Base-by-base conservation (phyloP, 2,797 vertebrate genomes). In the Chlorospingus flavigularis region DNA sequence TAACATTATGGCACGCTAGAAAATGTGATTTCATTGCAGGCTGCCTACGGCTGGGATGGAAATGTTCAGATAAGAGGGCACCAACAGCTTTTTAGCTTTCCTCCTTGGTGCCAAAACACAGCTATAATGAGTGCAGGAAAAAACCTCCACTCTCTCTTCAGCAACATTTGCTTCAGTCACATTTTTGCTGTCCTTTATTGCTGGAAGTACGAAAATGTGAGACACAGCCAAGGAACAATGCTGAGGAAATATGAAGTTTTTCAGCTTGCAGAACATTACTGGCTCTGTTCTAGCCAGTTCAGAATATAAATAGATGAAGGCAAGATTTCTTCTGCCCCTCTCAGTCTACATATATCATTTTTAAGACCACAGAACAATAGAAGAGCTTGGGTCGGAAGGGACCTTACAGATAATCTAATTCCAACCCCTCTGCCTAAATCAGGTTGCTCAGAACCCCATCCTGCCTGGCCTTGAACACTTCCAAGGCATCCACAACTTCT, bases 21-120 rank as follows among this genome's bases (percentile, higher is more conserved):
- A 90, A 94, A 96, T 73, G 57, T 6, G 28, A 94, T 89, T 94
- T 87, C 62, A 37, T 55, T 91, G 78, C 83, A 93, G 67, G 75
- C 40, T 86, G 83, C 91, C 90, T 50, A 70, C 0, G 11, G 74
- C 83, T 92, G 79, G 82, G 43, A 89, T 80, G 43, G 61, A 85
- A 93, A 77, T 61, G 12, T 62, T 89, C 76, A 89, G 82, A 91
- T 94, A 91, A 92, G 72, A 83, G 31, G 40, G 45, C 11, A 94
- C 39, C 71, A 74, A 51, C 43, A 55, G 65, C 26, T 57, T 85
- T 90, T 74, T 65, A 72, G 61, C 35, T 72, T 88, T 80, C 31
- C 15, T 85, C 8, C 20, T 74, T 83, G 87, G 37, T 89, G 67
- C 78, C 50, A 91, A 87, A 95, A 89, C 26, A 31, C 50, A 80